phyloP scores from a whole-genome alignment of 2,888 invertebrate species.

The Automeris io region DNA sequence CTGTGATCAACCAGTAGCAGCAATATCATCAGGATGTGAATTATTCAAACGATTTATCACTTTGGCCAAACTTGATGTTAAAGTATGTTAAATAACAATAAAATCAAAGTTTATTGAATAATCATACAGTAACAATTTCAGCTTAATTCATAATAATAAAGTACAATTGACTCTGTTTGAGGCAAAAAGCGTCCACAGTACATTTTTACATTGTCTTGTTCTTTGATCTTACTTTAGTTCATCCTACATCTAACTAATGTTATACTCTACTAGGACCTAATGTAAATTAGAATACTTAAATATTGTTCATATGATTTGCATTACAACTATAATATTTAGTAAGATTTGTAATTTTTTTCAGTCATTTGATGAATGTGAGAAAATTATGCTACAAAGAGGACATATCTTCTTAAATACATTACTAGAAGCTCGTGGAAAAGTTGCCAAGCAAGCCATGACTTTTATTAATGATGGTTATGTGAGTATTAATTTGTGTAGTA shows the following conservation, averaged over 20 bases:
- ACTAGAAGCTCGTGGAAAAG: constrained; percentile 87
- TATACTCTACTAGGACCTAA: no score
- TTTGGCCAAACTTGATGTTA: constrained; percentile 88
- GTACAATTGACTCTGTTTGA: no score
- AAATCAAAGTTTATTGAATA: no score
- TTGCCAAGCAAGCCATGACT: constrained; percentile 87
- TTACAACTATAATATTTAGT: constrained; percentile 8
- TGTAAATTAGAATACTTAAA: no score
- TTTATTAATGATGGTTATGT: constrained; percentile 94
- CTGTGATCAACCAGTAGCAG: constrained; percentile 91
- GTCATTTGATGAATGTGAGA: constrained; percentile 92
- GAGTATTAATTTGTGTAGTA: no score
- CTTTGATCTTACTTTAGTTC: no score
- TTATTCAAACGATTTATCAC: constrained; percentile 96
- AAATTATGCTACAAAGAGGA: constrained; percentile 89
- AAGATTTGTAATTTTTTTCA: constrained; percentile 45
- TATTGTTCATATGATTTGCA: background rate
- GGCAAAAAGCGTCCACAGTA: no score
- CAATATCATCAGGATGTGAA: constrained; percentile 94
- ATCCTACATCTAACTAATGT: no score
- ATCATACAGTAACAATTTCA: constrained; percentile 7
- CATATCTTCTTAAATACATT: constrained; percentile 85
- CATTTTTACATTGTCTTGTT: no score
- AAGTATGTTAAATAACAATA: constrained; percentile 54
- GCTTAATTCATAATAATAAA: constrained; percentile 10